phyloP scores from a whole-genome alignment of 2,888 invertebrate species.

The Amphimallon solstitiale region DNA sequence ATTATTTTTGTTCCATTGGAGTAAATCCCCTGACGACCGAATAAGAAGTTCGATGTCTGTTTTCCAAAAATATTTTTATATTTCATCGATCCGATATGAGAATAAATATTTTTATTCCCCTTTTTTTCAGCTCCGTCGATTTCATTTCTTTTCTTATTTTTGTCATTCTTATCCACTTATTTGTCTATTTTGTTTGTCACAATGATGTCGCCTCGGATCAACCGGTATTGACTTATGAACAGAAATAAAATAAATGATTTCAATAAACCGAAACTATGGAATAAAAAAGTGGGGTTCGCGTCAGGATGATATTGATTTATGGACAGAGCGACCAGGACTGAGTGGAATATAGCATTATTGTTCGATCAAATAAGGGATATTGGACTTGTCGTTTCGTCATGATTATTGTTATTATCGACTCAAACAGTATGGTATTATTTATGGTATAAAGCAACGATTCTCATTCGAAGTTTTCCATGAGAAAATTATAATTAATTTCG shows the following conservation, averaged over 20 bases:
- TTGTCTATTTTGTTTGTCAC: slow-evolving; percentile 31
- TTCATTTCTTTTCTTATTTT: slow-evolving; percentile 19
- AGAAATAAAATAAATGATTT: slow-evolving; percentile 34
- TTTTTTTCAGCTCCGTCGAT: slow-evolving; percentile 11
- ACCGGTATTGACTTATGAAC: slow-evolving; percentile 25
- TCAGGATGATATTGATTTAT: slow-evolving; percentile 30
- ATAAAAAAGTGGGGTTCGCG: slow-evolving; percentile 23
- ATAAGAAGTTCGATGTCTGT: too few species aligned
- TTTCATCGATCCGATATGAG: slow-evolving; percentile 15
- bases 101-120: slow-evolving; percentile 24
- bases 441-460: too few species aligned
- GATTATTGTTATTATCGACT: too few species aligned
- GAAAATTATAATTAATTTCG: too few species aligned
- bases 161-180: slow-evolving; percentile 26
- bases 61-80: slow-evolving; percentile 17
- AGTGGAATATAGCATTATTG: neutral
- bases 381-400: too few species aligned
- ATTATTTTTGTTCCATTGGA: too few species aligned
- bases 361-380: neutral
- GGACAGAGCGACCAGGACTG: neutral
- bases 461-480: too few species aligned
- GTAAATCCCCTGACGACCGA: too few species aligned
- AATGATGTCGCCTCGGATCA: slow-evolving; percentile 14
- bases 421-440: too few species aligned
- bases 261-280: slow-evolving; percentile 26